These are phyloP conservation scores for Drosophila santomea DNA, from an alignment of 1,140 invertebrate species.

Conservation along the genomic window DNA sequence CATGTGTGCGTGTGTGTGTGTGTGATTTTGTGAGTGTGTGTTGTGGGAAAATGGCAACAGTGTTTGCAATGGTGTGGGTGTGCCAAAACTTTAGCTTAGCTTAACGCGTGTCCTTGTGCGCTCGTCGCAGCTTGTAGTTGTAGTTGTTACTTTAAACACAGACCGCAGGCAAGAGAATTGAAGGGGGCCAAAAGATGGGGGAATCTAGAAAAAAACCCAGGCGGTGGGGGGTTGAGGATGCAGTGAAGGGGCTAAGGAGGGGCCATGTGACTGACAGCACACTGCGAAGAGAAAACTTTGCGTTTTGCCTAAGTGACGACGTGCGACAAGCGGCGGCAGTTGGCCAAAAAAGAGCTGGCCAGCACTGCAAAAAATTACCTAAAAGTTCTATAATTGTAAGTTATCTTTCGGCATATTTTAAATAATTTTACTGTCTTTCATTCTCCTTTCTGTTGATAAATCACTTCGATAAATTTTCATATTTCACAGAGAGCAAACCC, in stretches of 20 bases:
- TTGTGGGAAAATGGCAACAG: slow-evolving; percentile 12
- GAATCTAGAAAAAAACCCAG: not conserved
- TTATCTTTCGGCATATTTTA: too few relatives aligned
- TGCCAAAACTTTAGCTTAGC: slow-evolving; percentile 71
- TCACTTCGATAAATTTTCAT: too few relatives aligned
- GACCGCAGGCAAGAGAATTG: slow-evolving; percentile 50
- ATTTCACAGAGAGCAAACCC: too few relatives aligned
- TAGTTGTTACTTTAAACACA: slow-evolving; percentile 63
- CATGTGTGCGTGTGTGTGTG: slow-evolving; percentile 21
- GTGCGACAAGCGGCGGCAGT: slow-evolving; percentile 71
- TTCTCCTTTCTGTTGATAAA: too few relatives aligned
- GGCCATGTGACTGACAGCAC: slow-evolving; percentile 41
- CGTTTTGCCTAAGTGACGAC: slow-evolving; percentile 81
- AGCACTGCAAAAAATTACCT: not conserved
- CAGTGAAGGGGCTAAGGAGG: not conserved
- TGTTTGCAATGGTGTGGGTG: slow-evolving; percentile 46
- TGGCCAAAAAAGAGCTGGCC: slow-evolving; percentile 21
- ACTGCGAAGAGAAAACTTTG: slow-evolving; percentile 64
- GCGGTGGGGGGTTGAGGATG: not conserved
- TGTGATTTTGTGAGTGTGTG: slow-evolving; percentile 4
- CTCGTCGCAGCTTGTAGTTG: slow-evolving; percentile 43
- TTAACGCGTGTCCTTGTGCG: slow-evolving; percentile 72
- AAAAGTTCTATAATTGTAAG: too few relatives aligned
- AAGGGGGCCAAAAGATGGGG: slow-evolving; percentile 1
- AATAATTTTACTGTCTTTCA: too few relatives aligned